Percentiles rank a stretch among this genome's conserved stretches.
Conservation (phyloP, 53 echinoderm and acorn worm genomes). For the Apostichopus leukothele region DNA sequence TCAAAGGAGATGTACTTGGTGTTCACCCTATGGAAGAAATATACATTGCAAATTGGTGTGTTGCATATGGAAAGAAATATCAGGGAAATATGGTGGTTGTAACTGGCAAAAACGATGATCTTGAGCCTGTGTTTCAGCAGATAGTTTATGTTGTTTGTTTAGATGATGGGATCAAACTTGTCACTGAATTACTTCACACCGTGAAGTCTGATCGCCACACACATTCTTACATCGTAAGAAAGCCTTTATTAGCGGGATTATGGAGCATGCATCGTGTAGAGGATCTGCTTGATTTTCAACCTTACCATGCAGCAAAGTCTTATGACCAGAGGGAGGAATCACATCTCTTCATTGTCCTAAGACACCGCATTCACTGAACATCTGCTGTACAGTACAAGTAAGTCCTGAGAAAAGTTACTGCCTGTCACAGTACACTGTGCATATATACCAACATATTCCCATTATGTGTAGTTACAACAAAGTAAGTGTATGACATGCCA, state of each 20-base stretch:
- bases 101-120: conserved; percentile 50
- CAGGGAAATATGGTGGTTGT: conserved; percentile 45
- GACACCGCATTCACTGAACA: not conserved
- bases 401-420: no score
- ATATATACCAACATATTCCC: no score
- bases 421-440: no score
- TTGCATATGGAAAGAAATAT: conserved; percentile 47
- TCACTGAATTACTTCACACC: not conserved
- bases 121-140: conserved; percentile 42
- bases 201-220: conserved; percentile 40
- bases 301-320: conserved; percentile 57
- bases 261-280: conserved; percentile 25
- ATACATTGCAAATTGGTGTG: conserved; percentile 53
- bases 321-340: conserved; percentile 28
- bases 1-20: not conserved
- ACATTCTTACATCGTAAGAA: conserved; percentile 30
- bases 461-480: no score
- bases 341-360: not conserved
- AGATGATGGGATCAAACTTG: conserved; percentile 25
- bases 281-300: conserved; percentile 51
- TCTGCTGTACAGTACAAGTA: no score
- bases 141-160: conserved; percentile 35
- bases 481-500: no score
- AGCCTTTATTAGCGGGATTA: no score
- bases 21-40: conserved; percentile 55